Conservation (phyloP, 2,113 vertebrate genomes). For the Anoura caudifer region DNA sequence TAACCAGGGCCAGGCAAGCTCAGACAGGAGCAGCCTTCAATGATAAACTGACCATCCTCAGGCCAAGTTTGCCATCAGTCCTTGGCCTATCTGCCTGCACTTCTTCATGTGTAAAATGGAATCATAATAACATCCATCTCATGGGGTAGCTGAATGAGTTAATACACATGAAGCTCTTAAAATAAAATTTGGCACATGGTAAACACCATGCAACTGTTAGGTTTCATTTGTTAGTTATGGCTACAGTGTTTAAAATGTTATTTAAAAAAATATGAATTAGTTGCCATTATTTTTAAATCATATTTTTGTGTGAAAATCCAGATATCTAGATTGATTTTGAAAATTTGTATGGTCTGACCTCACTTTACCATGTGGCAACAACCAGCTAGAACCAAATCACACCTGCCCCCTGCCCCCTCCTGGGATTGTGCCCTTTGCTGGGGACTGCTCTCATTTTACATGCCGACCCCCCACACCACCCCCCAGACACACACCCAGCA, state of each 20-base stretch:
- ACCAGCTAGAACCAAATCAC: background rate
- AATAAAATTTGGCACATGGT: background rate
- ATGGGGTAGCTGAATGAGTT: background rate
- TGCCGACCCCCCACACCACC: too few species aligned
- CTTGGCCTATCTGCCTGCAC: background rate
- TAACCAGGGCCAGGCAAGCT: background rate
- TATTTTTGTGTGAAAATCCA: background rate
- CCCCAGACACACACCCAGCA: background rate
- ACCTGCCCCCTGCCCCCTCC: background rate
- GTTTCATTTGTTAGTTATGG: background rate
- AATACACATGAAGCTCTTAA: background rate
- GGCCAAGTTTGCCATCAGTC: background rate
- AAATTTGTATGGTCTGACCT: background rate
- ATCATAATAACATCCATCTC: background rate
- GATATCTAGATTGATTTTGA: background rate
- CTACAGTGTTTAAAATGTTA: background rate
- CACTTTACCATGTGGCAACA: background rate
- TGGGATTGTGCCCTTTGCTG: background rate
- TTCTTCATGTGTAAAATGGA: background rate
- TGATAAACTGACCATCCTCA: background rate
- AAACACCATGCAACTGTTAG: background rate
- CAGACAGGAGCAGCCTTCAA: background rate
- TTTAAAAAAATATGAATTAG: background rate
- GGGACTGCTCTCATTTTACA: background rate
- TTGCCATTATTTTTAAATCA: background rate